A percentile compares a stretch with the other conserved stretches of the same genome.
Evolutionary conservation across 2,888 invertebrate species (phyloP).

Genomic region (Calephelis perditalis): DNA sequence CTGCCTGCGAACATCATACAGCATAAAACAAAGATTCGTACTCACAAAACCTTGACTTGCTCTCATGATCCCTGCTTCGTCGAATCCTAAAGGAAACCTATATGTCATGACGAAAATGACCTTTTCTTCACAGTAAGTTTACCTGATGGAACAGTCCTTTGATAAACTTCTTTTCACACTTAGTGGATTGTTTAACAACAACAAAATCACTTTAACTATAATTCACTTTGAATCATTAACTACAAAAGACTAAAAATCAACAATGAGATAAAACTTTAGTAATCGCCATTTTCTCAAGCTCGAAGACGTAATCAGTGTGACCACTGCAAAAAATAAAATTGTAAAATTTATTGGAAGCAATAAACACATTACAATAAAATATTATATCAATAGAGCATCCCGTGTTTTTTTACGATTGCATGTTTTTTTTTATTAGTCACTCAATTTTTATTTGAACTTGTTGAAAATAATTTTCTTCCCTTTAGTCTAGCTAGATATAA

Average conservation of each 20-base stretch:
- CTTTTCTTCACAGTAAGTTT: slow-evolving; percentile 48
- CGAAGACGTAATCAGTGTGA: too few species aligned
- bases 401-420: too few species aligned
- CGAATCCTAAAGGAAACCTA: slow-evolving; percentile 22
- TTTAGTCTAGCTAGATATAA: too few species aligned
- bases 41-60: slow-evolving; percentile 46
- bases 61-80: slow-evolving; percentile 29
- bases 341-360: too few species aligned
- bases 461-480: too few species aligned
- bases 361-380: too few species aligned
- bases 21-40: slow-evolving; percentile 47
- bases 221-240: not conserved
- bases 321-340: too few species aligned
- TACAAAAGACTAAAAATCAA: not conserved
- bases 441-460: too few species aligned
- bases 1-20: slow-evolving; percentile 64
- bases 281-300: not conserved
- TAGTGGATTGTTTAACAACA: not conserved
- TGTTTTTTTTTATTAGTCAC: too few species aligned
- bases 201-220: not conserved
- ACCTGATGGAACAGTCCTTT: slow-evolving; percentile 41
- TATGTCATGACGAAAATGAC: slow-evolving; percentile 42
- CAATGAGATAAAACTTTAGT: not conserved
- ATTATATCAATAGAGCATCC: too few species aligned
- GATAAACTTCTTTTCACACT: slow-evolving; percentile 1